phyloP scores from a whole-genome alignment of 2,888 invertebrate genomes.

The Nomada ferruginata region DNA sequence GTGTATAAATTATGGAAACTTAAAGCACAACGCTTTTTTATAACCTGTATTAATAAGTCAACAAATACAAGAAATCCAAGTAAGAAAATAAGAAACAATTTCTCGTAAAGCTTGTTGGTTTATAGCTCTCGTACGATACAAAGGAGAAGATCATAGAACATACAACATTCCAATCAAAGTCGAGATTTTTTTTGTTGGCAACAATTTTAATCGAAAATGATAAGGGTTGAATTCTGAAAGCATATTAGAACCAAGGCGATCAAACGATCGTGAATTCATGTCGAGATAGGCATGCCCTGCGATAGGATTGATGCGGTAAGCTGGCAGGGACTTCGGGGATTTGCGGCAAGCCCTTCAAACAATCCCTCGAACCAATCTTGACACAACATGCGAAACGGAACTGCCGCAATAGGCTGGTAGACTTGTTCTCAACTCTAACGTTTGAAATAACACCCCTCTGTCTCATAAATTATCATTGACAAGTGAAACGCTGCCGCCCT shows the following conservation, averaged over 20 bases:
- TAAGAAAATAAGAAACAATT: too few species aligned
- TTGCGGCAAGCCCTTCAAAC: conserved; percentile 73
- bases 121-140: too few species aligned
- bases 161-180: too few species aligned
- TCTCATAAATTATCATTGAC: neutral
- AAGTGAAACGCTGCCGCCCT: too few species aligned
- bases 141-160: too few species aligned
- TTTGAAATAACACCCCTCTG: too few species aligned
- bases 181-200: conserved; percentile 16
- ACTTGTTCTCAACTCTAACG: conserved; percentile 54
- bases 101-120: too few species aligned
- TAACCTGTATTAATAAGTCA: too few species aligned
- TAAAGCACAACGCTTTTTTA: too few species aligned
- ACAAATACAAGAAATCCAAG: too few species aligned
- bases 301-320: conserved; percentile 80
- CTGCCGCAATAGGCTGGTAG: conserved; percentile 69
- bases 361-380: conserved; percentile 74
- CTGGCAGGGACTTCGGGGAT: conserved; percentile 71
- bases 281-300: conserved; percentile 74
- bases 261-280: conserved; percentile 73
- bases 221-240: conserved; percentile 51
- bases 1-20: too few species aligned
- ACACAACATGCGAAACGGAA: conserved; percentile 62
- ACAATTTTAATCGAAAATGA: conserved; percentile 70
- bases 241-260: conserved; percentile 61